These are phyloP conservation scores for Gobio gobio DNA, from an alignment of 2,113 vertebrate genomes.

Conservation along the genomic window DNA sequence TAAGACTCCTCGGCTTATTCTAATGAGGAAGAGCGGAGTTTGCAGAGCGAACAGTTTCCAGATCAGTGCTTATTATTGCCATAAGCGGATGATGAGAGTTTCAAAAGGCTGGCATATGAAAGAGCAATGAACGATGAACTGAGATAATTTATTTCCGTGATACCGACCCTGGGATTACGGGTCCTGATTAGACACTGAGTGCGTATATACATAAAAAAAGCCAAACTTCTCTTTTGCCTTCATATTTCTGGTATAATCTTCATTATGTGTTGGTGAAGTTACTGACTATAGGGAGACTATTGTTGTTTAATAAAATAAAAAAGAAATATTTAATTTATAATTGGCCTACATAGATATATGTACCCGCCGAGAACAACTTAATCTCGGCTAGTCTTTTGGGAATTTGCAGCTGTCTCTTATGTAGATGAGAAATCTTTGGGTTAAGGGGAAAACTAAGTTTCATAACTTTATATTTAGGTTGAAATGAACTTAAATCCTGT, in stretches of 20 bases:
- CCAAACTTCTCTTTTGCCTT: not conserved
- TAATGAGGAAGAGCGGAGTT: conserved; percentile 13
- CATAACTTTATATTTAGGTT: too few species aligned
- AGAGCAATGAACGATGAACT: conserved; percentile 2
- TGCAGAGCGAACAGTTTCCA: conserved; percentile 16
- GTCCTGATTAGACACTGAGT: not conserved
- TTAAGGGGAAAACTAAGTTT: too few species aligned
- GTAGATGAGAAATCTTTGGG: too few species aligned
- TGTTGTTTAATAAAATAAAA: too few species aligned
- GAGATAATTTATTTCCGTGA: not conserved
- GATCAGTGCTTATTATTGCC: conserved; percentile 21
- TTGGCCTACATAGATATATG: too few species aligned
- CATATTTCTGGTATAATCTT: not conserved
- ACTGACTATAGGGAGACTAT: not conserved
- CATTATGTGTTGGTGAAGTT: not conserved
- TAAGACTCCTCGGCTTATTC: conserved; percentile 1
- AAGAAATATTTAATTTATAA: too few species aligned
- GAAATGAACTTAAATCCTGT: too few species aligned
- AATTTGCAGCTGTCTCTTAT: too few species aligned
- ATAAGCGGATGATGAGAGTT: conserved; percentile 19
- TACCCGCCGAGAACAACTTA: too few species aligned
- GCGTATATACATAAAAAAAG: not conserved
- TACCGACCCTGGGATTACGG: not conserved
- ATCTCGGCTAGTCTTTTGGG: too few species aligned
- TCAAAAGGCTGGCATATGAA: not conserved